Evolutionary conservation across 2,888 invertebrate genomes (phyloP).

Genomic region (Coelinius sp.): DNA sequence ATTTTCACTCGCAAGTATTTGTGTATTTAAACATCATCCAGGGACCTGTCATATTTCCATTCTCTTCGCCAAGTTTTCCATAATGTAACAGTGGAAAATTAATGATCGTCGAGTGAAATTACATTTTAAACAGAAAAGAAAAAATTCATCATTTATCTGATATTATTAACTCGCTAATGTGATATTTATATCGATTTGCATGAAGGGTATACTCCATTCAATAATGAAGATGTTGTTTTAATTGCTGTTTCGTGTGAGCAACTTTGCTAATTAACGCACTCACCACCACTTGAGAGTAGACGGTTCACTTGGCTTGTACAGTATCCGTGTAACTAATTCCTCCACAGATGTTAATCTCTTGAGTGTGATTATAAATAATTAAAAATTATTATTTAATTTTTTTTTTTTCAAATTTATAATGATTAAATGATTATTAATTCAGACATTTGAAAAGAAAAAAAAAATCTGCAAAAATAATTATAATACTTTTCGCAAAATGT

Average conservation of each 20-base stretch:
- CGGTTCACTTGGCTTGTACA: conserved; percentile 53
- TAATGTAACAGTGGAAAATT: conserved; percentile 1
- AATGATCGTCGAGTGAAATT: neutral
- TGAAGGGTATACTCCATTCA: conserved; percentile 59
- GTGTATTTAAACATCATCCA: conserved; percentile 7
- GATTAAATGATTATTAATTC: neutral
- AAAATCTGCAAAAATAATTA: neutral
- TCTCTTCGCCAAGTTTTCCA: conserved; percentile 28
- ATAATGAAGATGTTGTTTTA: conserved; percentile 71
- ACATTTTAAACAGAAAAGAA: neutral
- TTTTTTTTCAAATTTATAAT: neutral
- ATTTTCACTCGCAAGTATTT: conserved; percentile 19
- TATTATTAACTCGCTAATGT: neutral
- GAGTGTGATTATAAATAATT: neutral
- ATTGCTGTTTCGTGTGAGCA: conserved; percentile 70
- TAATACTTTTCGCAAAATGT: conserved; percentile 19
- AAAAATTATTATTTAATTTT: neutral
- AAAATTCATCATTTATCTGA: neutral
- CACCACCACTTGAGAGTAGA: conserved; percentile 58
- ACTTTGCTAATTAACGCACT: conserved; percentile 70
- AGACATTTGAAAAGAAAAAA: too few species aligned
- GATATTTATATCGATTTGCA: neutral
- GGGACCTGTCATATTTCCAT: neutral
- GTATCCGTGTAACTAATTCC: conserved; percentile 7
- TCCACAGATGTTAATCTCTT: neutral